Base-by-base conservation (phyloP, 53 echinoderm and acorn worm genomes). In the Arbacia lixula region DNA sequence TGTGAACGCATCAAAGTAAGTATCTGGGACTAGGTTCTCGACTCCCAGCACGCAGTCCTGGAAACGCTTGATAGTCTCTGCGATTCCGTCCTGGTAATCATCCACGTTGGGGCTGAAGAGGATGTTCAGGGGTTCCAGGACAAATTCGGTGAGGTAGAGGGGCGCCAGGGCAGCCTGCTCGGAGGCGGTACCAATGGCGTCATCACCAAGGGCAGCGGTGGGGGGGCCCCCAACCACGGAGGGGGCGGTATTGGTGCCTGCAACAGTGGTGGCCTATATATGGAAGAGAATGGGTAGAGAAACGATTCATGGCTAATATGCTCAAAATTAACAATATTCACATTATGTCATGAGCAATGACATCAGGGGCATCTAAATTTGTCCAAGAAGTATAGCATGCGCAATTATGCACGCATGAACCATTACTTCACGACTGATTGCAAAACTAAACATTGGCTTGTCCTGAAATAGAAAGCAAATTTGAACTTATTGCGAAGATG, bases 1-100 rank as follows among this genome's bases (percentile, higher is more conserved):
- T 65, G 99, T 99, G 83, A 99, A 99, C 0, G 99, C 99, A 90
- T 99, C 99, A 92, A 99, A 99, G 86, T 99, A 99, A 14, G 55
- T 90, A 72, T 99, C 99, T 5, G 99, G 99, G 5, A 99, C 99
- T 38, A 99, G 85, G 68, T 99, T 99, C 76, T 88, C 89, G 19
- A 99, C 99, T 40, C 99, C 92, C 1, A 99, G 86, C 16, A 99
- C 99, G 87, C 99, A 99, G 26, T 95, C 94, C 89, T 99, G 92
- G 80, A 99, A 99, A 61, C 88, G 84, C 24, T 88, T 87, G 56
- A 99, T 94, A 53, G 95, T 95, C 72, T 99, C 99, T 12, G 88
- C 87, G 4, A 92, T 88, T 1, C 99, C 99, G 11, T 91, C 94
- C 65, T 99, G 99, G 71, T 92, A 99, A 34, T 99, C 92, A 64